These are phyloP conservation scores for Dendrocincla tyrannina DNA, from an alignment of 2,797 vertebrate species.

Conservation along the genomic window DNA sequence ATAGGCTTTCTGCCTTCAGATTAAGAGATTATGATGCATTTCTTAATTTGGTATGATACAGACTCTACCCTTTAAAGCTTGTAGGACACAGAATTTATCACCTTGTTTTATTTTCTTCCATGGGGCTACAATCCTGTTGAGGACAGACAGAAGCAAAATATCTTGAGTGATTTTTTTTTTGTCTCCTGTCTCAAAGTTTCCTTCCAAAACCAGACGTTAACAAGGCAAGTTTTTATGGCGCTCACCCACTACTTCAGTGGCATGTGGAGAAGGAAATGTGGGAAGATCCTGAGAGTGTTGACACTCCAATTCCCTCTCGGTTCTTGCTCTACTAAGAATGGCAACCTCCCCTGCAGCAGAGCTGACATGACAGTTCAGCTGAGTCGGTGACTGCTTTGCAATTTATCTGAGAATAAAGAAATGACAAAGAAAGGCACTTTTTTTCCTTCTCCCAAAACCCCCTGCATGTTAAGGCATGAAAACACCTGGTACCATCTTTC, in stretches of 20 bases:
- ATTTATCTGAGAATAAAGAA: not conserved
- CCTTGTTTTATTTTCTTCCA: not conserved
- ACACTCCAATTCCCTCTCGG: not conserved
- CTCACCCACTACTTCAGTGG: not conserved
- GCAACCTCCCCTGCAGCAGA: not conserved
- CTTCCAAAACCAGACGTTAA: not conserved
- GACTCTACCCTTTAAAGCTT: not conserved
- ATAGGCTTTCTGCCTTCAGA: not conserved
- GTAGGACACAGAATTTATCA: not conserved
- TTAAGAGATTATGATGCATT: not conserved
- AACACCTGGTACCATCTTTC: not conserved
- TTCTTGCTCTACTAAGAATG: not conserved
- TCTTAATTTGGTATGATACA: not conserved
- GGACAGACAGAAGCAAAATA: not conserved
- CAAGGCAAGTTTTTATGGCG: not conserved
- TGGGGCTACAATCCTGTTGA: not conserved
- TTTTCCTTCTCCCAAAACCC: fast-evolving
- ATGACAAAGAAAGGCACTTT: not conserved
- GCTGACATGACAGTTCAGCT: not conserved
- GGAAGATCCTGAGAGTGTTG: fast-evolving
- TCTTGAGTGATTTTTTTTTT: not conserved
- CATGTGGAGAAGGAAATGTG: not conserved
- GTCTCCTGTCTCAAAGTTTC: not conserved
- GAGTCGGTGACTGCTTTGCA: not conserved
- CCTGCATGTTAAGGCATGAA: not conserved